Conservation (phyloP, 2,888 invertebrate species). For the Nowickia ferox region DNA sequence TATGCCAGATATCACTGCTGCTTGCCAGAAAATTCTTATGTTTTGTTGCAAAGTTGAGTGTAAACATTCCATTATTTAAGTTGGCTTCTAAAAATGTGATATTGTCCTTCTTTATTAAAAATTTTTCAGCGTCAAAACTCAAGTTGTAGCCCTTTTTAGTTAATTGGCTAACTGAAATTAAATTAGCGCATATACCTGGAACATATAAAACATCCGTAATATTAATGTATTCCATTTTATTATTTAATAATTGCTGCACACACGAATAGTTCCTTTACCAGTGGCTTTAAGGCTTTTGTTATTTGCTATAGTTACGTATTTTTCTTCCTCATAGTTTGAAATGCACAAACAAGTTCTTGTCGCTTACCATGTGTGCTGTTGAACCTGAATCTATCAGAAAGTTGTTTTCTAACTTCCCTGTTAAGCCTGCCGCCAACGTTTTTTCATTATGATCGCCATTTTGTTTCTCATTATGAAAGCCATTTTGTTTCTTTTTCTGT, state of each 20-base stretch:
- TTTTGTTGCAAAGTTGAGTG: neutral
- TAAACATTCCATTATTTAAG: constrained; percentile 12
- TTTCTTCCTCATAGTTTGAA: too few species aligned
- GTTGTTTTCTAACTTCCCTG: constrained; percentile 12
- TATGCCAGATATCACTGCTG: constrained; percentile 15
- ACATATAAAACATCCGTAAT: constrained; percentile 32
- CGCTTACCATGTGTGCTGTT: too few species aligned
- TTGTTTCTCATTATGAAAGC: neutral
- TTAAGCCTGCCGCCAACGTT: constrained; percentile 21
- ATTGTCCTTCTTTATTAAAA: neutral
- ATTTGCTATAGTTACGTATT: too few species aligned
- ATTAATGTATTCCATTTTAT: constrained; percentile 13
- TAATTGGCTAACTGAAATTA: constrained; percentile 33
- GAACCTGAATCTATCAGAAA: constrained; percentile 28
- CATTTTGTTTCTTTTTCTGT: too few species aligned
- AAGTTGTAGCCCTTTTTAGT: constrained; percentile 17
- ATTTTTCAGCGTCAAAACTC: constrained; percentile 5
- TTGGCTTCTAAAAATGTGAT: neutral
- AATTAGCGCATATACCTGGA: constrained; percentile 31
- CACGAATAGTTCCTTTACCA: constrained; percentile 19
- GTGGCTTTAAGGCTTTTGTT: too few species aligned
- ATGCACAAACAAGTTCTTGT: too few species aligned
- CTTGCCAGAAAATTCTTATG: neutral
- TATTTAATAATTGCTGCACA: constrained; percentile 9
- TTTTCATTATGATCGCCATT: constrained; percentile 25